Base-by-base conservation (phyloP, 2,113 vertebrate genomes). In the Ia io region DNA sequence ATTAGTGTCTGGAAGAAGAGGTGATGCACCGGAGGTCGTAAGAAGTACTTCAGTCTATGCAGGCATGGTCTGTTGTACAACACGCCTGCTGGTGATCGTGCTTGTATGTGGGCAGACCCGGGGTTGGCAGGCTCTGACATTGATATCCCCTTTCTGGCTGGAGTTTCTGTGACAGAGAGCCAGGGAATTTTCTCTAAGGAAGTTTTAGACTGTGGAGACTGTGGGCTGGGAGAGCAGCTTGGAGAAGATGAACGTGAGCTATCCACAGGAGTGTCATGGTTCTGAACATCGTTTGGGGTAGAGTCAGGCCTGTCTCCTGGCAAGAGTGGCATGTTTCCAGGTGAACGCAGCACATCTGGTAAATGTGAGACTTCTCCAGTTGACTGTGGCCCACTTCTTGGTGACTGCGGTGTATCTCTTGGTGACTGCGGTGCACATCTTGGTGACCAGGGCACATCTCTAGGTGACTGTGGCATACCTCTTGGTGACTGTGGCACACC, bases 11-110 rank as follows among this genome's bases (percentile, higher is more conserved):
- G 98, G 82, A 98, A 91, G 88, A 98, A 98, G 23, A 98, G 97
- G 53, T 99, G 98, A 61, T 98, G 98, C 44, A 98, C 97, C 1
- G 98, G 98, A 0, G 92, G 98, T 0, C 98, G 97, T 35, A 97
- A 94, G 91, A 98, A 98, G 93, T 97, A 98, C 51, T 91, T 96
- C 85, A 98, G 93, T 87, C 98, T 98, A 56, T 98, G 98, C 28
- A 98, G 94, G 94, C 98, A 98, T 8, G 95, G 94, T 67, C 96
- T 98, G 92, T 35, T 97, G 93, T 65, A 63, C 11, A 92, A n/a
- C 0, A 0, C 35, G 6, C 53, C 71, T 82, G 53, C 59, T 2
- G 83, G 74, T 32, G 74, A 65, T n/a, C 1, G 94, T 23, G 80
- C 78, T 23, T 76, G 95, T n/a, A 79, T 61, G 61, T 78, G 95